A percentile compares a stretch with the other conserved stretches of the same genome.
Evolutionary conservation across 1,140 invertebrate genomes (phyloP).

Genomic region (Drosophila mojavensis): DNA sequence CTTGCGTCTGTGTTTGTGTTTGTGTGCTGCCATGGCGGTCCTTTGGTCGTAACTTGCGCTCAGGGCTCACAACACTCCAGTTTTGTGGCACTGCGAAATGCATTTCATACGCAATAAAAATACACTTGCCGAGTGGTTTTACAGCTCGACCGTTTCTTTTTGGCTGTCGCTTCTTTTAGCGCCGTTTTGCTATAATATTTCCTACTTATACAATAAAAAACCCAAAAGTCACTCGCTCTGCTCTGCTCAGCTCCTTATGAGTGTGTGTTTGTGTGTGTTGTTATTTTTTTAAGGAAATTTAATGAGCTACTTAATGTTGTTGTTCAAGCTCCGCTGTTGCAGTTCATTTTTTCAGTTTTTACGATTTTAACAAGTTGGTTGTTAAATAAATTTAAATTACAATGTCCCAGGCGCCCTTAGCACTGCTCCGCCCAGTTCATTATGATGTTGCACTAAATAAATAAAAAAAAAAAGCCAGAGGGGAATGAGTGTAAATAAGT

Average conservation of each 20-base stretch:
- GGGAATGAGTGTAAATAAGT: constrained; percentile 16
- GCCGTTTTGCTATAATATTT: constrained; percentile 76
- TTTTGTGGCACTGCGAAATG: constrained; percentile 80
- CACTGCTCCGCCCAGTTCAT: constrained; percentile 51
- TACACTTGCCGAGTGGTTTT: constrained; percentile 74
- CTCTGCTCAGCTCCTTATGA: constrained; percentile 27
- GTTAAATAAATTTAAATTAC: constrained; percentile 82
- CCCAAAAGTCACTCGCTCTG: constrained; percentile 61
- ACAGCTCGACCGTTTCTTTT: constrained; percentile 59
- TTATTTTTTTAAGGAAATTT: constrained; percentile 59
- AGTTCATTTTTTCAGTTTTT: constrained; percentile 51
- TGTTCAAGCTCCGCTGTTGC: constrained; percentile 44
- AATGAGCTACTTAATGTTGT: constrained; percentile 79
- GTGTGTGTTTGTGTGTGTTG: constrained; percentile 34
- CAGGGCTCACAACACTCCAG: constrained; percentile 71
- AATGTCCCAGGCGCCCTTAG: constrained; percentile 52
- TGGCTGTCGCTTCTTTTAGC: constrained; percentile 54
- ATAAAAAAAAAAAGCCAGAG: background rate
- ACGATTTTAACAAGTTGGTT: constrained; percentile 76
- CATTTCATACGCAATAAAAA: constrained; percentile 82
- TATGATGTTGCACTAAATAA: constrained; percentile 21
- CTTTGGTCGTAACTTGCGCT: constrained; percentile 76
- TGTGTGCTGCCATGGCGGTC: constrained; percentile 36
- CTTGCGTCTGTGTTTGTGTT: background rate
- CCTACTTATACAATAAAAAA: constrained; percentile 71